Percentiles rank a stretch among this genome's conserved stretches.
phyloP scores from a whole-genome alignment of 2,888 invertebrate genomes.

The Athetis lepigone region DNA sequence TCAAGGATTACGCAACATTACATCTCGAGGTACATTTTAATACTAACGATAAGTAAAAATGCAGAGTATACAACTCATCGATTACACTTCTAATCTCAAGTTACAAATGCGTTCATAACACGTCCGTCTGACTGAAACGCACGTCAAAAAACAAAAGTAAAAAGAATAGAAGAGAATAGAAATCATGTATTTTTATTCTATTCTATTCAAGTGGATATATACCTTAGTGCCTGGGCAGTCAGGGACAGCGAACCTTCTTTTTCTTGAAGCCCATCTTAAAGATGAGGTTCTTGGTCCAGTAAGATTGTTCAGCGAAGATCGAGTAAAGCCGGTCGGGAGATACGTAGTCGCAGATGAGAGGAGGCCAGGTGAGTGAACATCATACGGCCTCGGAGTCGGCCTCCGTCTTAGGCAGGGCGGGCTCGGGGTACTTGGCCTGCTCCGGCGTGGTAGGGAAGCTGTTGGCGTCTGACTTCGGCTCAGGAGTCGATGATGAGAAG shows the following conservation, averaged over 20 bases:
- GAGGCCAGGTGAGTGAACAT: slow-evolving; percentile 58
- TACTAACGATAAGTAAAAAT: slow-evolving; percentile 58
- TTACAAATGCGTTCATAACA: slow-evolving; percentile 56
- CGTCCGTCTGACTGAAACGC: slow-evolving; percentile 24
- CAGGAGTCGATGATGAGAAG: slow-evolving; percentile 67
- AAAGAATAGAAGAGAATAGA: not conserved
- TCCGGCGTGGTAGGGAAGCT: slow-evolving; percentile 57
- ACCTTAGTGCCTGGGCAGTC: not conserved
- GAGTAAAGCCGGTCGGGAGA: slow-evolving; percentile 70
- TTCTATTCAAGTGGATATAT: not conserved
- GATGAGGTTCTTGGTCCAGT: slow-evolving; percentile 62
- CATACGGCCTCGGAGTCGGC: slow-evolving; percentile 75
- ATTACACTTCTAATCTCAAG: slow-evolving; percentile 54
- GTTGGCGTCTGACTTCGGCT: slow-evolving; percentile 60
- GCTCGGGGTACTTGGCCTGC: slow-evolving; percentile 57
- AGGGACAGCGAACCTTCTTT: slow-evolving; percentile 12
- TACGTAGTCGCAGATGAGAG: slow-evolving; percentile 51
- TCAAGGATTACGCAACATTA: slow-evolving; percentile 41
- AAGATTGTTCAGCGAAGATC: slow-evolving; percentile 69
- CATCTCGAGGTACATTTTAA: slow-evolving; percentile 54
- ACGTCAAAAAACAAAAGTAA: slow-evolving; percentile 11
- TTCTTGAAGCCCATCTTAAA: slow-evolving; percentile 50
- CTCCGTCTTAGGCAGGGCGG: slow-evolving; percentile 69
- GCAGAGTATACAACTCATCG: slow-evolving; percentile 38
- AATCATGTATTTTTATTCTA: no score